Conservation (phyloP, 2,797 vertebrate species). For the Channallabes apus region DNA sequence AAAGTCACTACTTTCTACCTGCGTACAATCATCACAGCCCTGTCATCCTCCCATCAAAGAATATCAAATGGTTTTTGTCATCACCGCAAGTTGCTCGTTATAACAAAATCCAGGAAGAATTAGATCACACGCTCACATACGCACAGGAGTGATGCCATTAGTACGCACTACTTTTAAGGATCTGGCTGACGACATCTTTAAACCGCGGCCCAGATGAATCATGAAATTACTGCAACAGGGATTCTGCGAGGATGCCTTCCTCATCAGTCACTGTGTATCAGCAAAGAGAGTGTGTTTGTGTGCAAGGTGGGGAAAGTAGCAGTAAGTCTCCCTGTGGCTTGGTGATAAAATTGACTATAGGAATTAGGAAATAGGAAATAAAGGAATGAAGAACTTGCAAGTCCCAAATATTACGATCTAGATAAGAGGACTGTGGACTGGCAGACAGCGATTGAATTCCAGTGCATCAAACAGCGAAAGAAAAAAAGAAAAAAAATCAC, state of each 20-base stretch:
- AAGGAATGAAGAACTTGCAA: not conserved
- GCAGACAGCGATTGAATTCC: not conserved
- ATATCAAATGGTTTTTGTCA: conserved; percentile 1
- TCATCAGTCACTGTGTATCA: not conserved
- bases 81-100: not conserved
- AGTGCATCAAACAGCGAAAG: not conserved
- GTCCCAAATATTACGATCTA: not conserved
- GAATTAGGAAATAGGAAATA: not conserved
- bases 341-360: not conserved
- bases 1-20: not conserved
- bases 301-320: not conserved
- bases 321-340: not conserved
- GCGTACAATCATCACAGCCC: conserved; percentile 1
- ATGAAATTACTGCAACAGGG: not conserved
- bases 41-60: not conserved
- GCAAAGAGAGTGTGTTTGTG: not conserved
- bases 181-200: not conserved
- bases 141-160: not conserved
- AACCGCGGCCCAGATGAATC: not conserved
- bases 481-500: not conserved
- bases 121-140: not conserved
- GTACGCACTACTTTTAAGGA: not conserved
- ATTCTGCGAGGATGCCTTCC: not conserved
- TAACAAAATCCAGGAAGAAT: not conserved
- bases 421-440: no score